Base-by-base conservation (phyloP, 2,797 vertebrate species). In the Galago senegalensis region DNA sequence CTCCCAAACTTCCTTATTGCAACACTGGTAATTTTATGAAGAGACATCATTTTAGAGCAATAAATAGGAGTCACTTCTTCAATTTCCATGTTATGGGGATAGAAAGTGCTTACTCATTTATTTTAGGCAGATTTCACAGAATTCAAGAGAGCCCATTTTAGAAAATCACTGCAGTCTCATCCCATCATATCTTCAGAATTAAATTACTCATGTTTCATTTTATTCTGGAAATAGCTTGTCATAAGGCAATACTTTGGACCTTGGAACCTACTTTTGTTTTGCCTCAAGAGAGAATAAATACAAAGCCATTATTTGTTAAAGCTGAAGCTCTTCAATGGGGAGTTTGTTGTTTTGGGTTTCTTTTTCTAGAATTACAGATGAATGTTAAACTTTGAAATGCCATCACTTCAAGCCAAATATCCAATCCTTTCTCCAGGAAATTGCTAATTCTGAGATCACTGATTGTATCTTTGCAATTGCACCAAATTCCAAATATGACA, bases 351-450 rank as follows among this genome's bases (percentile, higher is more conserved):
- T 60, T 70, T 87, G 56, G 75, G 34, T 49, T 10, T 10, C 29
- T 70, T 87, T 29, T 31, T 7, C 60, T n/a, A 92, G 73, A 93
- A 96, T 95, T 96, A 61, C 13, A 77, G 60, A 56, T 69, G 92
- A 96, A 84, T 81, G 29, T 73, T 96, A 91, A 91, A 95, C 40
- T 97, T 89, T 93, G 70, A 97, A 94, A 96, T 97, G 75, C 63
- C 82, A 95, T 92, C 43, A 79, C 25, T 95, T 96, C 27, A 56
- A 93, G 73, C 37, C 92, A 97, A 95, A 91, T 75, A 93, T 73
- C 69, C 81, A 46, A 27, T 73, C 46, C 23, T 95, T 84, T 25
- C 29, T 79, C 40, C 31, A n/a, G 80, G n/a, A 94, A 92, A 97
- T 92, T 94, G 72, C 80, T 92, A 83, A 56, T 60, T 96, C 86